These are phyloP conservation scores for Steromphala cineraria DNA, from an alignment of 2,888 invertebrate genomes.

Conservation along the genomic window DNA sequence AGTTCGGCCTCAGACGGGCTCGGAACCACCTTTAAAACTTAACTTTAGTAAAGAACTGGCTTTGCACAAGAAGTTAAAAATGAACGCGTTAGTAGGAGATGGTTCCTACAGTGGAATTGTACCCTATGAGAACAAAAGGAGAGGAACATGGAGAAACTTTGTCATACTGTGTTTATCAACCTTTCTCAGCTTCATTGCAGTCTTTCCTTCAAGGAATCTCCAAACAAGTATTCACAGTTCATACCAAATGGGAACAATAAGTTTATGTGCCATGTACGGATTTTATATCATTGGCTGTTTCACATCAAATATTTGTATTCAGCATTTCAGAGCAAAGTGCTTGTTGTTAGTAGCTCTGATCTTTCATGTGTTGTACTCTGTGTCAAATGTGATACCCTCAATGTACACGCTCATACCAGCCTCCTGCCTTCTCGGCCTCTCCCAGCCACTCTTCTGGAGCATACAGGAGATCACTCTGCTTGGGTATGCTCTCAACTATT, in stretches of 20 bases:
- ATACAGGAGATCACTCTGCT: conserved; percentile 63
- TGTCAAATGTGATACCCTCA: conserved; percentile 64
- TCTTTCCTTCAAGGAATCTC: conserved; percentile 52
- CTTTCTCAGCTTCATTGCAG: conserved; percentile 41
- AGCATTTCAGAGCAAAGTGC: conserved; percentile 61
- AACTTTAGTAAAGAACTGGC: conserved; percentile 4
- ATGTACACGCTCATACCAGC: conserved; percentile 60
- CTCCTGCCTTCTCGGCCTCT: conserved; percentile 61
- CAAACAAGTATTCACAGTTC: conserved; percentile 59
- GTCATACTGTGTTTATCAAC: conserved; percentile 42
- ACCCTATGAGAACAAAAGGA: conserved; percentile 31
- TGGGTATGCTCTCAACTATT: conserved; percentile 63
- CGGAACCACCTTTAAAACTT: not conserved
- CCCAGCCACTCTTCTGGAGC: conserved; percentile 64
- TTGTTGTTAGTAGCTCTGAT: conserved; percentile 59
- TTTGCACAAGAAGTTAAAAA: not conserved
- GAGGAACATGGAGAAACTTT: conserved; percentile 43
- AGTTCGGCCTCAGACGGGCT: not conserved
- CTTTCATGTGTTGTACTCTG: conserved; percentile 63
- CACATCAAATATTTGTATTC: conserved; percentile 54
- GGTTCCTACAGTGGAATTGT: not conserved
- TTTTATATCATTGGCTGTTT: conserved; percentile 62
- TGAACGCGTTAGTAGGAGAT: conserved; percentile 9
- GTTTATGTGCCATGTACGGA: conserved; percentile 61
- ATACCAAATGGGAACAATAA: conserved; percentile 57